Evolutionary conservation across 2,797 vertebrate genomes (phyloP), one percentile per base, ranked within the genome.

Genomic region (Silurus lanzhouensis): DNA sequence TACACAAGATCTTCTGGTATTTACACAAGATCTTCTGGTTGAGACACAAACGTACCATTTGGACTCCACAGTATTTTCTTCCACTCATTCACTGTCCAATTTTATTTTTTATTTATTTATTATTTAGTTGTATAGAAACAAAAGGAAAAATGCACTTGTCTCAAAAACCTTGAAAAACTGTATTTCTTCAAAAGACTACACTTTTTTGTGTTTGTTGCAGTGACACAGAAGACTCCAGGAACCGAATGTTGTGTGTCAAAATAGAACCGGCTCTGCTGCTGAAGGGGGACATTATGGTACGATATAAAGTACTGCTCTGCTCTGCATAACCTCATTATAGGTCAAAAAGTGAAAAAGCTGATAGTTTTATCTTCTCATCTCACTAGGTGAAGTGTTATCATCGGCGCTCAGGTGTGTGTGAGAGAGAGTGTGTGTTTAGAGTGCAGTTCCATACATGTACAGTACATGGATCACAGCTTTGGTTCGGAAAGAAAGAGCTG

Each of bases 401-500:
- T 90, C 94, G 95, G 76, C 90, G 93, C 31, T 92, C 94, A 84
- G 92, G 89, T 60, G 89, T 93, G 25, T 90, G 94, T 80, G 96
- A 96, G 89, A 95, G 97, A 81, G 96, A 96, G 81, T 96, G 95
- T 10, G 93, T 98, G 76, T 98, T 98, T 92, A 94, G 96, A 86
- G 93, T 97, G 79, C 97, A 98, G 92, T 98, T 98, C 90, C 97
- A 98, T 93, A 98, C 97, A 0, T 97, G 97, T 67, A 97, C 97
- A 12, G 94, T 98, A 89, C 97, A 98, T 3, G 96, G 96, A 82
- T 91, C 95, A 75, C 96, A 96, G 90, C 95, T 98, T 84, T 93
- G 95, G 94, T 97, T 98, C 90, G 95, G 95, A 60, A 98, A 97
- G 91, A 95, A 94, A 67, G 96, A 98, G 85, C 93, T 98, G 70